phyloP scores from a whole-genome alignment of 2,888 invertebrate genomes.

The Zelleria hepariella region DNA sequence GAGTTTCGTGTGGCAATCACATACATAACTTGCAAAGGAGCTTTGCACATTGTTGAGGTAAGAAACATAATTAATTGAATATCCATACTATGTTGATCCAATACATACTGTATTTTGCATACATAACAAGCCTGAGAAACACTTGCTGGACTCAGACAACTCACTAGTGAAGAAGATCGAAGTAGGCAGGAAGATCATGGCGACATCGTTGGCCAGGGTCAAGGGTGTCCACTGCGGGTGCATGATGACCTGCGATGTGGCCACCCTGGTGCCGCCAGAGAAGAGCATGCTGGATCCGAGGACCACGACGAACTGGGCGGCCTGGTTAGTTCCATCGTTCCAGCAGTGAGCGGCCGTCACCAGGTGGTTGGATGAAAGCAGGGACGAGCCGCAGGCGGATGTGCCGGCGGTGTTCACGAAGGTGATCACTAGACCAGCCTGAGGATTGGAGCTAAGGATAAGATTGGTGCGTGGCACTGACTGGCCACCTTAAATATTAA shows the following conservation, averaged over 20 bases:
- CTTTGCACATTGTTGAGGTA: too few relatives aligned
- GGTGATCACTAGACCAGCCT: constrained; percentile 41
- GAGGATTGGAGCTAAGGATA: too few relatives aligned
- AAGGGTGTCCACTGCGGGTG: constrained; percentile 31
- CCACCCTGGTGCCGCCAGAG: constrained; percentile 33
- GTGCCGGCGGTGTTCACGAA: constrained; percentile 24
- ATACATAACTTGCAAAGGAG: too few relatives aligned
- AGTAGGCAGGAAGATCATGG: constrained; percentile 33
- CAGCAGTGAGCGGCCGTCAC: constrained; percentile 53
- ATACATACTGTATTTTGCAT: background rate
- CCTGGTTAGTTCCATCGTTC: constrained; percentile 32
- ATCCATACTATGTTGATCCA: too few relatives aligned
- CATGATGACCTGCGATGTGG: constrained; percentile 26
- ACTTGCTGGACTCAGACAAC: background rate
- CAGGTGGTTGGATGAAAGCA: constrained; percentile 27
- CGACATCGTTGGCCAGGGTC: constrained; percentile 33
- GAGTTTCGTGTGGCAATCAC: too few relatives aligned
- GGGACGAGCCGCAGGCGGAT: constrained; percentile 39
- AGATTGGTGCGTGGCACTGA: too few relatives aligned
- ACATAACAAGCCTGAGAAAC: background rate
- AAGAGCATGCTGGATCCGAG: constrained; percentile 35
- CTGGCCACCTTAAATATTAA: background rate
- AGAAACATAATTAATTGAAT: too few relatives aligned
- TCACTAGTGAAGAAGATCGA: constrained; percentile 23
- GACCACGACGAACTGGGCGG: constrained; percentile 30